Evolutionary conservation across 2,113 vertebrate species (phyloP).

Genomic region (Myotis lucifugus): DNA sequence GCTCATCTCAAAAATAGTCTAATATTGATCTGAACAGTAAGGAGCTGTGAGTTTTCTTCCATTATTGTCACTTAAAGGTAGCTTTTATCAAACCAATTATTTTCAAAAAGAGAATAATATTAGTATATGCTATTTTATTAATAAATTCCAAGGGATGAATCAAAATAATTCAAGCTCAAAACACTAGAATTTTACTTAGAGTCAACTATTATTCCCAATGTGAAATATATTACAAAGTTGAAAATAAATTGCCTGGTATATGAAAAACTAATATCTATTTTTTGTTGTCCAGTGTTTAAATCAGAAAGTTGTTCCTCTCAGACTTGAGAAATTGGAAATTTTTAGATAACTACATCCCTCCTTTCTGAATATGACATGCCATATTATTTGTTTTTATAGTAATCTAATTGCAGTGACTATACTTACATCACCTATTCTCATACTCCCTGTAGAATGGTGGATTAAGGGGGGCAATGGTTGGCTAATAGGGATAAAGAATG

Average conservation of each 20-base stretch:
- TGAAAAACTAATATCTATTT: not conserved
- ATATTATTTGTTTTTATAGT: not conserved
- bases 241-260: not conserved
- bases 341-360: slow-evolving; percentile 53
- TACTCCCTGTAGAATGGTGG: not conserved
- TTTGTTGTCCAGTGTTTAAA: not conserved
- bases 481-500: not conserved
- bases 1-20: not conserved
- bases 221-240: slow-evolving; percentile 17
- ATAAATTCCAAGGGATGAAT: not conserved
- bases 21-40: not conserved
- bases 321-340: slow-evolving; percentile 49
- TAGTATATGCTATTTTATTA: not conserved
- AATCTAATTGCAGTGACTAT: slow-evolving; percentile 49
- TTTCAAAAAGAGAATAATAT: not conserved
- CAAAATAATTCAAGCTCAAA: not conserved
- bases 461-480: not conserved
- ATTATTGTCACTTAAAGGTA: not conserved
- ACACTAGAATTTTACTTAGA: not conserved
- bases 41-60: not conserved
- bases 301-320: slow-evolving; percentile 44
- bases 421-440: not conserved
- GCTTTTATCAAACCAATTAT: not conserved
- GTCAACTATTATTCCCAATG: not conserved
- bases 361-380: slow-evolving; percentile 41